A percentile compares a stretch with the other conserved stretches of the same genome.
Evolutionary conservation across 2,113 vertebrate genomes (phyloP).

Genomic region (Oriolus oriolus): DNA sequence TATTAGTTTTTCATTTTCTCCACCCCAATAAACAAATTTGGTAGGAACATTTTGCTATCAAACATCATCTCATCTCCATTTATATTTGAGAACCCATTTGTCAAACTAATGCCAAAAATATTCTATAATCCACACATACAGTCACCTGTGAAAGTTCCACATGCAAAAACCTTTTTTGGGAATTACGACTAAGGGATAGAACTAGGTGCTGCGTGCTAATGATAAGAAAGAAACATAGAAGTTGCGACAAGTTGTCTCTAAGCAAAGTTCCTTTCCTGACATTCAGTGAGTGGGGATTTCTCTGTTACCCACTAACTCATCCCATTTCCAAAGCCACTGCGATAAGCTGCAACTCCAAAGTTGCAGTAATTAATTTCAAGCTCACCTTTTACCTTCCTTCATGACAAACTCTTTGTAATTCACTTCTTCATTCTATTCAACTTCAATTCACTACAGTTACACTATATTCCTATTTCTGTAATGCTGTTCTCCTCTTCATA

Average conservation of each 20-base stretch:
- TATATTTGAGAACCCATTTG: background rate
- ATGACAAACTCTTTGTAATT: background rate
- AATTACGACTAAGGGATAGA: background rate
- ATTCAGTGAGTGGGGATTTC: background rate
- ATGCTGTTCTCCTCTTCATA: background rate
- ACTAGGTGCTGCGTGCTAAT: background rate
- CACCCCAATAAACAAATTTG: background rate
- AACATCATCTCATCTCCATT: background rate
- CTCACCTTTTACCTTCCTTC: background rate
- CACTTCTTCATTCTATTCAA: background rate
- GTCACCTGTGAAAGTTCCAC: background rate
- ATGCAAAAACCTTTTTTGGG: rapidly evolving
- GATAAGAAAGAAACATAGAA: background rate
- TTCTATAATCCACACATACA: background rate
- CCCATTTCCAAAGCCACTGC: background rate
- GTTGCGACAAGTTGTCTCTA: background rate
- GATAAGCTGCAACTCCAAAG: background rate
- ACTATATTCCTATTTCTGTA: background rate
- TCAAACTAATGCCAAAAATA: background rate
- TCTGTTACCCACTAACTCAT: background rate
- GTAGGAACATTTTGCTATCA: background rate
- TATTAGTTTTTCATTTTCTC: background rate
- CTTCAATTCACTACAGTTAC: background rate
- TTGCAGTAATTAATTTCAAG: background rate
- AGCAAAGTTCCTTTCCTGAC: background rate